phyloP scores from a whole-genome alignment of 2,797 vertebrate genomes.

The Sternotherus odoratus region DNA sequence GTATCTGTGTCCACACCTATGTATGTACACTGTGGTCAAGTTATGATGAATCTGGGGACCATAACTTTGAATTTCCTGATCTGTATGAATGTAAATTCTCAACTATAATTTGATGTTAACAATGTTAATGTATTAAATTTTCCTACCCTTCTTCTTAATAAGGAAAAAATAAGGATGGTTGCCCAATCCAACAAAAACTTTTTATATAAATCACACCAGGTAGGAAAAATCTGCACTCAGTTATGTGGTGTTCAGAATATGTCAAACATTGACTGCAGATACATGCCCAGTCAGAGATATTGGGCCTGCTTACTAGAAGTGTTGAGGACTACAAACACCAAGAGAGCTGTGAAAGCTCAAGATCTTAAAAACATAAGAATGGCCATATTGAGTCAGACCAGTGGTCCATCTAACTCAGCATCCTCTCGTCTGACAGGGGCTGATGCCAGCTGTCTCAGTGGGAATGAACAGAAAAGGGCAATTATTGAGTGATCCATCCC shows the following conservation, averaged over 20 bases:
- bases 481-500: neutral
- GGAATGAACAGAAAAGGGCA: neutral
- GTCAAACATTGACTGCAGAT: slow-evolving; percentile 11
- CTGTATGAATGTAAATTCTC: neutral
- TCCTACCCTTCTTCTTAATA: slow-evolving; percentile 3
- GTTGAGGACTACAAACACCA: slow-evolving; percentile 28
- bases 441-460: neutral
- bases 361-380: neutral
- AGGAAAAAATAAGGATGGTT: neutral
- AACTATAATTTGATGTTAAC: neutral
- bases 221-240: slow-evolving; percentile 25
- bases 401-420: neutral
- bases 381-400: neutral
- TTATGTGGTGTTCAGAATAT: slow-evolving; percentile 39
- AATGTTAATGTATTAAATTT: neutral
- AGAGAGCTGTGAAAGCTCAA: neutral
- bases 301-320: slow-evolving; percentile 49
- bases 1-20: neutral
- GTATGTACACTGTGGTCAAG: rapidly evolving
- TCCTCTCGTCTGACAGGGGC: neutral
- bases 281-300: slow-evolving; percentile 41
- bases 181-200: neutral
- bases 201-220: slow-evolving; percentile 31
- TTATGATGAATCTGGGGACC: neutral
- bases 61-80: neutral